Conservation (phyloP, 37 sponge, comb jelly and placozoan species). For the Oopsacas minuta region DNA sequence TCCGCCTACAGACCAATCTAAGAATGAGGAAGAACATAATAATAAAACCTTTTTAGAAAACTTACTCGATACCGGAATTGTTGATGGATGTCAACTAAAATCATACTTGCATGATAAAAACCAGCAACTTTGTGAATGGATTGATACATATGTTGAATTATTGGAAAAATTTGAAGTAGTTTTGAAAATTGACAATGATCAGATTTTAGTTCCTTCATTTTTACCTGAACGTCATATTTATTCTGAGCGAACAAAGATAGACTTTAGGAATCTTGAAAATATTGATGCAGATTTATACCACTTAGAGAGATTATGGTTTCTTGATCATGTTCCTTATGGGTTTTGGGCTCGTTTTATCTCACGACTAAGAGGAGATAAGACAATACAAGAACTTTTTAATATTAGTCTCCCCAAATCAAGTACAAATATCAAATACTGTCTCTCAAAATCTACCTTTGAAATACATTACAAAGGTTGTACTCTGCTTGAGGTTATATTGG, state of each 20-base stretch:
- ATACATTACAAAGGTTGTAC: constrained; percentile 8
- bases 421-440: background rate
- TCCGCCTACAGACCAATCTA: background rate
- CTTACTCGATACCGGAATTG: background rate
- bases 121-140: background rate
- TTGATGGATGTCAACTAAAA: background rate
- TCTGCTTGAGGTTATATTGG: background rate
- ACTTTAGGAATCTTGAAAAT: background rate
- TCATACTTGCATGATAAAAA: background rate
- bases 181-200: background rate
- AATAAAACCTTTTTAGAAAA: background rate
- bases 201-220: background rate
- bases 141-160: background rate
- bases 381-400: background rate
- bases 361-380: background rate
- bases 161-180: constrained; percentile 16
- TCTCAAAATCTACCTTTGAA: background rate
- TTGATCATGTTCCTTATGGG: background rate
- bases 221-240: constrained; percentile 13
- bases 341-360: constrained; percentile 12
- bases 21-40: background rate
- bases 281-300: background rate
- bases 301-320: background rate
- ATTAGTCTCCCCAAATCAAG: background rate
- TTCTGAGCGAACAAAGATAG: background rate